Base-by-base conservation (phyloP, 2,113 vertebrate genomes). In the Sapajus apella region DNA sequence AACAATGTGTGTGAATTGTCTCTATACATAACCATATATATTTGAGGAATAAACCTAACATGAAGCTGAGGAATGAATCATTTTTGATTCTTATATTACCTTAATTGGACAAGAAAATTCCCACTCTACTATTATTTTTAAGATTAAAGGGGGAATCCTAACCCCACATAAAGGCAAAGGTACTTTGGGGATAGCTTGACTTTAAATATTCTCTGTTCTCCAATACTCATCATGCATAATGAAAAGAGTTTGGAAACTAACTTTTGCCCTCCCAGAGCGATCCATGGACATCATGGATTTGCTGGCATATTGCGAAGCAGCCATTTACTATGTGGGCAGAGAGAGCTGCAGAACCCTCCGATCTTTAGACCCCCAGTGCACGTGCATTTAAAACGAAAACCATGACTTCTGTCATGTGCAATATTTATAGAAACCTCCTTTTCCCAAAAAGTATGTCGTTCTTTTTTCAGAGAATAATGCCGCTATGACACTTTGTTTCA, bases 381-480 rank as follows among this genome's bases (percentile, higher is more conserved):
- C 25, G 11, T 12, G 43, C 7, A 1, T 72, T 76, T 64, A 2
- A 90, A 72, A 47, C 3, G 0, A 43, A 80, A 61, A 17, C 14
- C 4, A 52, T 6, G 50, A 23, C 45, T 58, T 79, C 55, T 18
- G 0, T 11, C 10, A 37, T 6, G 4, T 64, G 45, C 20, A 5
- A 6, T 32, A 21, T 18, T 85, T 72, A 45, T 35, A 43, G 58
- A 79, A 68, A 61, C 6, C 12, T 52, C 40, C 18, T 17, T 40
- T 84, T 73, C 13, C 76, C 68, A 17, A 50, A 37, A 70, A 90
- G 56, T 0, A 0, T 61, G 45, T 45, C 0, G 13, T 13, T 9
- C 0, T 0, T 43, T 35, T 55, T 52, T n/a, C 20, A 4, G 64
- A 81, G 0, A 50, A 0, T 0, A 14, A 9, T 1, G 0, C 0